Base-by-base conservation (phyloP, 2,797 vertebrate species). In the Hirundo rustica region DNA sequence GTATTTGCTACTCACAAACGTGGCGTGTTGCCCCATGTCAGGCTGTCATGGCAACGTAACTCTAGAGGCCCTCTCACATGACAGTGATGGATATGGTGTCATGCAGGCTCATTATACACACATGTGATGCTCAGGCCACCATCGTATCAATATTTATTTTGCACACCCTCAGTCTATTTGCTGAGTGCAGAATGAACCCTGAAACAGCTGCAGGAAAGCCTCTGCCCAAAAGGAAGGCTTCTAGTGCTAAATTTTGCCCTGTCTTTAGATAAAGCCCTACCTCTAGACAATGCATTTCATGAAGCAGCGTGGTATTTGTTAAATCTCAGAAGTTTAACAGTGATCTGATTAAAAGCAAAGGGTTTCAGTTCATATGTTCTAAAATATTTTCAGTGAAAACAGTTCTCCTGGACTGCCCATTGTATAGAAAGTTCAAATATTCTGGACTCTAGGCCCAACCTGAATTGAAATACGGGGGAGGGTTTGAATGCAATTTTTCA, bases 21-120 rank as follows among this genome's bases (percentile, higher is more conserved):
- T 2, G 65, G 73, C 26, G 38, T 76, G 23, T 22, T 70, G 55
- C 75, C 90, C 89, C 54, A 2, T 10, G 34, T 65, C 76, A 76
- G 87, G 60, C 70, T 92, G 36, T 47, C 92, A 94, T 18, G 70
- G 94, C 92, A 94, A 91, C 6, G 70, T 78, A 95, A 96, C 68
- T 51, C 65, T 94, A 95, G 83, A 93, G 77, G 78, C 26, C 85
- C 84, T 97, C 96, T 97, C 95, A 91, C 77, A 92, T 96, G 89
- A 66, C 92, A 82, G 32, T 9, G 82, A 76, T 70, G 85, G 84
- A 96, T 64, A 86, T 9, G 72, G 88, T 95, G 88, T 86, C 82
- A 72, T 5, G 36, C 85, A 91, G 84, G 38, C 88, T 79, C 94
- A 21, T 88, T 93, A 66, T 5, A 25, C 85, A 87, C 58, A 85